Conservation (phyloP, 2,888 invertebrate genomes). For the Amitus sp. region DNA sequence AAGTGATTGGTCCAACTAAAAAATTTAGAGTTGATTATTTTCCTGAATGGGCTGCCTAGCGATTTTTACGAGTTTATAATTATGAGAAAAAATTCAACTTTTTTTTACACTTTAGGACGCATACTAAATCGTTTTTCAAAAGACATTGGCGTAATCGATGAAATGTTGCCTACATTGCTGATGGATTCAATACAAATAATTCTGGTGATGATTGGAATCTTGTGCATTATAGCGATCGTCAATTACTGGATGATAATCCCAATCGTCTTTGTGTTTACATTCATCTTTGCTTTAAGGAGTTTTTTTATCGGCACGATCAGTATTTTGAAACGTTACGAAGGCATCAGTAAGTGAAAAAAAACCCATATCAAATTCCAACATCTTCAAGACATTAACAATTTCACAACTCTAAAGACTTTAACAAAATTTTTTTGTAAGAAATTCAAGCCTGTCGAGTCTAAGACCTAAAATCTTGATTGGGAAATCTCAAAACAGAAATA, state of each 20-base stretch:
- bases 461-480: too few species aligned
- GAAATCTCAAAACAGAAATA: too few species aligned
- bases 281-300: slow-evolving; percentile 72
- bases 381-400: too few species aligned
- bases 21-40: too few species aligned
- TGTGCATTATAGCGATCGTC: slow-evolving; percentile 68
- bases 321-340: slow-evolving; percentile 75
- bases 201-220: slow-evolving; percentile 64
- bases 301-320: slow-evolving; percentile 78
- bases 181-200: slow-evolving; percentile 69
- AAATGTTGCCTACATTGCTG: slow-evolving; percentile 68
- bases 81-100: too few species aligned
- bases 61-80: too few species aligned
- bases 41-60: too few species aligned
- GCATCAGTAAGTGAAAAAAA: slow-evolving; percentile 61
- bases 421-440: neutral
- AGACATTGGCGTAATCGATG: slow-evolving; percentile 75
- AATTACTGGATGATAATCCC: slow-evolving; percentile 76
- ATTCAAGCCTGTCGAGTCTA: too few species aligned
- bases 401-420: neutral
- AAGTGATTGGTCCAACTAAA: too few species aligned
- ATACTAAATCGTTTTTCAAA: slow-evolving; percentile 82
- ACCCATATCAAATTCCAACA: too few species aligned
- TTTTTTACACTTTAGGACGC: too few species aligned
- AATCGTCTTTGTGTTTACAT: slow-evolving; percentile 69